These are phyloP conservation scores for Araneus ventricosus DNA, from an alignment of 1,140 invertebrate species.

Conservation along the genomic window DNA sequence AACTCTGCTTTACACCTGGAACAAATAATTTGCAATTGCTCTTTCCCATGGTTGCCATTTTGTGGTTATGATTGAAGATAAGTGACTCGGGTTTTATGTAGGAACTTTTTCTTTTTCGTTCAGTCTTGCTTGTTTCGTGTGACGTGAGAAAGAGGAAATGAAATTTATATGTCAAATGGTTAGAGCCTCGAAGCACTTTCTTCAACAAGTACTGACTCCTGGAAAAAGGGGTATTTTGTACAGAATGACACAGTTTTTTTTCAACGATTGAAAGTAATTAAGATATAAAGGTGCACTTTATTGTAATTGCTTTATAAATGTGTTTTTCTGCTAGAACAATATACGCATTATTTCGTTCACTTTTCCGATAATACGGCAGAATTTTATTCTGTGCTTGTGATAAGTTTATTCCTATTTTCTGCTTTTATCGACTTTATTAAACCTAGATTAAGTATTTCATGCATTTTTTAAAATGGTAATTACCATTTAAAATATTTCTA, in stretches of 20 bases:
- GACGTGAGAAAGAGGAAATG: constrained; percentile 67
- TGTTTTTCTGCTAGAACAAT: too few relatives aligned
- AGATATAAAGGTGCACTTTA: too few relatives aligned
- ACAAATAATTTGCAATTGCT: constrained; percentile 66
- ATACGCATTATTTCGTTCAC: too few relatives aligned
- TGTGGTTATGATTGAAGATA: constrained; percentile 65
- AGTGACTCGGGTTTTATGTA: constrained; percentile 15
- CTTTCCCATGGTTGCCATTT: constrained; percentile 67
- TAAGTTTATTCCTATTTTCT: too few relatives aligned
- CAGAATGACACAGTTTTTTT: neutral
- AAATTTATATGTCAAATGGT: constrained; percentile 49
- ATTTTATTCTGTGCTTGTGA: too few relatives aligned
- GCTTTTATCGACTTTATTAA: too few relatives aligned
- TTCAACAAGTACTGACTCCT: neutral
- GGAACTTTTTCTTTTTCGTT: constrained; percentile 5
- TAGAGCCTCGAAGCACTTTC: neutral
- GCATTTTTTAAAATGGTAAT: too few relatives aligned
- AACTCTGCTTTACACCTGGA: constrained; percentile 65
- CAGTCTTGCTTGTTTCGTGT: constrained; percentile 45
- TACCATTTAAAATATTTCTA: too few relatives aligned
- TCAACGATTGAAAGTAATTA: too few relatives aligned
- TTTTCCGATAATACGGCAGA: too few relatives aligned
- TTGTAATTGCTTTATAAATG: too few relatives aligned
- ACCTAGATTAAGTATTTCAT: too few relatives aligned
- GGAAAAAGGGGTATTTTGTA: neutral